Evolutionary conservation across 1,140 invertebrate genomes (phyloP).

Genomic region (Leptopilina clavipes): DNA sequence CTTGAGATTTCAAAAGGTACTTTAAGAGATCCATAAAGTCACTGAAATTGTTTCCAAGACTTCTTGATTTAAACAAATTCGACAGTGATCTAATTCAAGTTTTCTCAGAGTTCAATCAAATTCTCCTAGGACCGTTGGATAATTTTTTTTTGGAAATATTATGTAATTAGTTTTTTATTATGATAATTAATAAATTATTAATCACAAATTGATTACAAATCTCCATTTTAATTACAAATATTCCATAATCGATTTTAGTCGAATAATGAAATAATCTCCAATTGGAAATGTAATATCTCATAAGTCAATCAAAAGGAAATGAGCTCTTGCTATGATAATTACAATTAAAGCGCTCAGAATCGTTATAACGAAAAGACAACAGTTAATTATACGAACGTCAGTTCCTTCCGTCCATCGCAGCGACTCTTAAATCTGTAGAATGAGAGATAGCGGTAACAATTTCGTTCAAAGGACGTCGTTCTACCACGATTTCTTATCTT

Average conservation of each 20-base stretch:
- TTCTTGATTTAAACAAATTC: not conserved
- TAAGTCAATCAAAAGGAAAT: conserved; percentile 3
- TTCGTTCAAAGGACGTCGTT: conserved; percentile 13
- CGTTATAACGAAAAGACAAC: conserved; percentile 20
- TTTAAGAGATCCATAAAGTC: not conserved
- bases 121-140: not conserved
- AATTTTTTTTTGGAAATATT: no score
- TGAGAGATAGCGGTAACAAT: conserved; percentile 16
- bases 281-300: no score
- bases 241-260: no score
- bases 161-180: no score
- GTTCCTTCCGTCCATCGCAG: not conserved
- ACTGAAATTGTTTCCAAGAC: not conserved
- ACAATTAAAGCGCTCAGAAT: not conserved
- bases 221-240: no score
- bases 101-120: not conserved
- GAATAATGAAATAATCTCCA: no score
- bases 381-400: conserved; percentile 30
- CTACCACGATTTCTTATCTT: conserved; percentile 15
- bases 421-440: conserved; percentile 30
- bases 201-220: no score
- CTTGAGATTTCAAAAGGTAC: not conserved
- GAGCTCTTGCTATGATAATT: not conserved
- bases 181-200: no score
- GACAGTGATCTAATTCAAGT: not conserved